A percentile compares a stretch with the other conserved stretches of the same genome.
phyloP scores from a whole-genome alignment of 2,888 invertebrate species.

The Hirtodrosophila trivittata region DNA sequence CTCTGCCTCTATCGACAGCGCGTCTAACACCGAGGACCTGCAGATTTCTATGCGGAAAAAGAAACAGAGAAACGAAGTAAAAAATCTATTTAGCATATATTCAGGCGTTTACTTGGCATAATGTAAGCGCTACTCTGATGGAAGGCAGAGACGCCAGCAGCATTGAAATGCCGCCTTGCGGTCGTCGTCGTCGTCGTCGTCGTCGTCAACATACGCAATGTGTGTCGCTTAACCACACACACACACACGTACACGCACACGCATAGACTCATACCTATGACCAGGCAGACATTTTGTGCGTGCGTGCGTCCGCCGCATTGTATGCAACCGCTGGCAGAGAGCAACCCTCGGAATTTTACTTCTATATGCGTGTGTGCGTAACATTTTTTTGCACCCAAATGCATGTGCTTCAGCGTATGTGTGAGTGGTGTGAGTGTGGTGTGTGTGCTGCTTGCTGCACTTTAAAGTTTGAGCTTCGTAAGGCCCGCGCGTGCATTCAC shows the following conservation, averaged over 20 bases:
- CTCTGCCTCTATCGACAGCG: conserved; percentile 48
- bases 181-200: conserved; percentile 50
- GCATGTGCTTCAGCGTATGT: conserved; percentile 22
- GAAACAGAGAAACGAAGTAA: conserved; percentile 38
- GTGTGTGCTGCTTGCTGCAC: conserved; percentile 60
- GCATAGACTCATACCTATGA: conserved; percentile 32
- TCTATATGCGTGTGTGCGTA: conserved; percentile 44
- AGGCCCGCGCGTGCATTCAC: conserved; percentile 82
- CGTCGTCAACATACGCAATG: conserved; percentile 72
- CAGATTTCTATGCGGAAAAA: conserved; percentile 17
- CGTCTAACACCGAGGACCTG: conserved; percentile 51
- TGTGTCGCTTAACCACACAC: conserved; percentile 70
- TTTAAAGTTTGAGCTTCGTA: conserved; percentile 80
- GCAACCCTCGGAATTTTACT: conserved; percentile 54
- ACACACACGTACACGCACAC: conserved; percentile 21
- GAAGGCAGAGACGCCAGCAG: conserved; percentile 51
- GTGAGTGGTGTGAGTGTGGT: conserved; percentile 31
- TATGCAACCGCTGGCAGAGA: conserved; percentile 46
- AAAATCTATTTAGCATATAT: conserved; percentile 77
- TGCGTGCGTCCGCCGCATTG: conserved; percentile 70
- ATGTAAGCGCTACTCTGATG: conserved; percentile 54
- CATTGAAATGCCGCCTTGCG: conserved; percentile 70
- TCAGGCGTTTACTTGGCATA: conserved; percentile 70
- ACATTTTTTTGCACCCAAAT: conserved; percentile 42
- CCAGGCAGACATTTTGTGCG: conserved; percentile 68